Conservation (phyloP, 2,797 vertebrate genomes). For the Pipistrellus kuhlii region DNA sequence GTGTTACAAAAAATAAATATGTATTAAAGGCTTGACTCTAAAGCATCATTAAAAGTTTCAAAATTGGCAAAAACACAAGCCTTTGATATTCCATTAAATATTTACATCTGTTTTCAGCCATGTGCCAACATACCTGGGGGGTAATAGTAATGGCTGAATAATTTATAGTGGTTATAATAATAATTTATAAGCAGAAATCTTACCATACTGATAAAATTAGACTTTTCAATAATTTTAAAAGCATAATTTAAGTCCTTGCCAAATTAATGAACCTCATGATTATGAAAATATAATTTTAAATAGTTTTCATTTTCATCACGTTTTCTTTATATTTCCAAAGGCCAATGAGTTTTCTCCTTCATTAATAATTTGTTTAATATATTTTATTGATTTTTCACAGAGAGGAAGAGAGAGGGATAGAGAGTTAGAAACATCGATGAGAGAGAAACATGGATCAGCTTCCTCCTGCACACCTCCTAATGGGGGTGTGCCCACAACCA, state of each 20-base stretch:
- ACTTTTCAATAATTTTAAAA: background rate
- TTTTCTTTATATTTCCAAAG: background rate
- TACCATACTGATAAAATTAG: background rate
- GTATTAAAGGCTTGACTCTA: background rate
- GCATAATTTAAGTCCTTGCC: background rate
- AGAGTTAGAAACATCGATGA: too few relatives aligned
- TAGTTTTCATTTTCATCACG: background rate
- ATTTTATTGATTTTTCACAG: too few relatives aligned
- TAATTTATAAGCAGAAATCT: background rate
- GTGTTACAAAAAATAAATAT: background rate
- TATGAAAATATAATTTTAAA: background rate
- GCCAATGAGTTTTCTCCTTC: background rate
- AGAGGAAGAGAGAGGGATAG: too few relatives aligned
- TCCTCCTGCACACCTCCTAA: too few relatives aligned
- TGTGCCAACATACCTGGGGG: background rate
- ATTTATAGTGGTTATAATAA: background rate
- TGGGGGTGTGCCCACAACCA: too few relatives aligned
- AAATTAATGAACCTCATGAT: background rate
- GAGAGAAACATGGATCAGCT: too few relatives aligned
- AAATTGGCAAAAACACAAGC: background rate
- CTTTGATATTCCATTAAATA: background rate
- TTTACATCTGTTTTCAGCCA: background rate
- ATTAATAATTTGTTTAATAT: background rate
- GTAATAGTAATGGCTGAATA: background rate
- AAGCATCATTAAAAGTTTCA: background rate